Conservation (phyloP, 2,113 vertebrate genomes). For the Anolis sagrei region DNA sequence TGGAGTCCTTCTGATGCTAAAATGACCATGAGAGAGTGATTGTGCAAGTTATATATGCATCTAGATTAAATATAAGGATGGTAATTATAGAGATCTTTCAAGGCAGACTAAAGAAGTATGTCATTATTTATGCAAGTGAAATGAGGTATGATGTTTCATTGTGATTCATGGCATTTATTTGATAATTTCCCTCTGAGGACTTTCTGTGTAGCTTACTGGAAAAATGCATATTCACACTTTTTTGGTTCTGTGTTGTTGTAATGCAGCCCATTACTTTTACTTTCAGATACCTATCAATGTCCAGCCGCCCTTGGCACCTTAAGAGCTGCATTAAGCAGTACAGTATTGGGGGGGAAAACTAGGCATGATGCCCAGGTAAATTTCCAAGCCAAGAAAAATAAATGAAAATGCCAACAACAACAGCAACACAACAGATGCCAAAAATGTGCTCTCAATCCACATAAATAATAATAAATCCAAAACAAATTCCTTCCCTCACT, state of each 20-base stretch:
- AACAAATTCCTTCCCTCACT: slow-evolving; percentile 8
- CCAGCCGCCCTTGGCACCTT: slow-evolving; percentile 1
- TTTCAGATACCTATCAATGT: slow-evolving; percentile 19
- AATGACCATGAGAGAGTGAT: background rate
- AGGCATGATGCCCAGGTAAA: slow-evolving; percentile 1
- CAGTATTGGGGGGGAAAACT: slow-evolving; percentile 9
- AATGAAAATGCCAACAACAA: slow-evolving; percentile 33
- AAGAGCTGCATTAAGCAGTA: slow-evolving; percentile 30
- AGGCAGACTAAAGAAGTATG: background rate
- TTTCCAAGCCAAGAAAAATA: slow-evolving; percentile 38
- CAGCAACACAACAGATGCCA: slow-evolving; percentile 35
- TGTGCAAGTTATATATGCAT: background rate
- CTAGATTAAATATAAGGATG: background rate
- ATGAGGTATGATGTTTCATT: background rate
- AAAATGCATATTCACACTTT: slow-evolving; percentile 30
- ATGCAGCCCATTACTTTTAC: slow-evolving; percentile 12
- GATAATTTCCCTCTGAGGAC: slow-evolving; percentile 7
- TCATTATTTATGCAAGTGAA: background rate
- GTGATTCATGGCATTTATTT: background rate
- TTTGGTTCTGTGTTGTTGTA: background rate
- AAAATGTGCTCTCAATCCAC: slow-evolving; percentile 12
- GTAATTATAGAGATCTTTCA: background rate
- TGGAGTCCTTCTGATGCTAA: background rate
- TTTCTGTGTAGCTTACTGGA: slow-evolving; percentile 2
- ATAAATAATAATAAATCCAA: slow-evolving; percentile 47